Conservation (phyloP, 2,888 invertebrate species). For the Drosophila mimica region DNA sequence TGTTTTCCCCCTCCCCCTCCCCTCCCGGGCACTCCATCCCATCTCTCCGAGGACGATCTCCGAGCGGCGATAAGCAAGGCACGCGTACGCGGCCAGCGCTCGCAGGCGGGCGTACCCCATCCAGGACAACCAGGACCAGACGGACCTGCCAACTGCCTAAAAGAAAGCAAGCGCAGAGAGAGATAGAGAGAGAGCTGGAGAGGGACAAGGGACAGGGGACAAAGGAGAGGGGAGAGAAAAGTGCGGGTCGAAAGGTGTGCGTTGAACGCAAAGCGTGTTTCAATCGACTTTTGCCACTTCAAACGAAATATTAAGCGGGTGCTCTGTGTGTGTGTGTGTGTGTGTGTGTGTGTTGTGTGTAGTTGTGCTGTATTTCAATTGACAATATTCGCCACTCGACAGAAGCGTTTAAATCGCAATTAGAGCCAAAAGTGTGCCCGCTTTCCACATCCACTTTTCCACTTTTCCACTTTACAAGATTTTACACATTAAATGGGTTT, state of each 20-base stretch:
- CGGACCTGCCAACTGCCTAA: conserved; percentile 1
- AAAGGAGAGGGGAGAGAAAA: conserved; percentile 19
- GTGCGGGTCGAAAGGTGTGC: conserved; percentile 79
- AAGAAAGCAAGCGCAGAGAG: conserved; percentile 1
- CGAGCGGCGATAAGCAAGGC: conserved; percentile 51
- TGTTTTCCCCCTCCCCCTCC: conserved; percentile 48
- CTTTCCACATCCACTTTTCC: conserved; percentile 56
- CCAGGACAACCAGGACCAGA: conserved; percentile 3
- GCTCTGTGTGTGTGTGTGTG: conserved; percentile 20
- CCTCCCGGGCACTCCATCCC: not conserved
- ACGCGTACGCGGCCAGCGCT: conserved; percentile 63
- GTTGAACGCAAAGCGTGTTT: conserved; percentile 26
- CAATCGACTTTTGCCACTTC: conserved; percentile 66
- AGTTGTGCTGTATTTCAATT: conserved; percentile 33
- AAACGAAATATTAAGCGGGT: conserved; percentile 61
- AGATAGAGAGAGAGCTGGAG: not conserved
- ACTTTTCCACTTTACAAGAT: conserved; percentile 51
- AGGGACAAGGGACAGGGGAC: not conserved
- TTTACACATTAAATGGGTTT: conserved; percentile 66
- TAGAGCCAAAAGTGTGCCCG: conserved; percentile 65
- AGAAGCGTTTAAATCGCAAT: conserved; percentile 69
- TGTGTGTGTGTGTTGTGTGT: not conserved
- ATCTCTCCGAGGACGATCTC: conserved; percentile 17
- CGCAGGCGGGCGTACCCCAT: conserved; percentile 53
- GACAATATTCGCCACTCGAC: conserved; percentile 64